These are phyloP conservation scores for Nerophis lumbriciformis DNA, from an alignment of 2,113 vertebrate genomes.

Conservation along the genomic window DNA sequence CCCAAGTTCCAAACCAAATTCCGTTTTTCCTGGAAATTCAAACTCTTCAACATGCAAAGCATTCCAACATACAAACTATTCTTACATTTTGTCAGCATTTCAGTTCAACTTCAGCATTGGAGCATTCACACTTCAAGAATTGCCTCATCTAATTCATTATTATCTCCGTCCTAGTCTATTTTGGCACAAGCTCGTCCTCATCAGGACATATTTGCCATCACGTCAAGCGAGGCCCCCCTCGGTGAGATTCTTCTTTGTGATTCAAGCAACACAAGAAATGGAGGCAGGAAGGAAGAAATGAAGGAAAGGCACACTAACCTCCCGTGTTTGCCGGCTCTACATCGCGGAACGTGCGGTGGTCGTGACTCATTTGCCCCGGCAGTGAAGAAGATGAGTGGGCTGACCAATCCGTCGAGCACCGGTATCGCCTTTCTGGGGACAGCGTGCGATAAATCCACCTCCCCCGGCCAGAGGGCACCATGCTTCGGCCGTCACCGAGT, in stretches of 20 bases:
- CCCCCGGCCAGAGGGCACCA: conserved; percentile 62
- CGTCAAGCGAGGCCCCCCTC: conserved; percentile 16
- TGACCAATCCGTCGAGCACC: conserved; percentile 62
- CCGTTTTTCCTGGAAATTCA: too few relatives aligned
- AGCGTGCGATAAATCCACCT: conserved; percentile 56
- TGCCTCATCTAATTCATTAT: too few relatives aligned
- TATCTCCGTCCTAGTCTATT: conserved; percentile 2
- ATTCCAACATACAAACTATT: too few relatives aligned
- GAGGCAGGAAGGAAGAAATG: neutral
- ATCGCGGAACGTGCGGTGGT: conserved; percentile 62
- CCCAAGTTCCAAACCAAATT: too few relatives aligned
- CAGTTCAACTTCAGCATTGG: too few relatives aligned
- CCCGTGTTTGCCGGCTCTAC: conserved; percentile 56
- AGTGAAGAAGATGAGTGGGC: conserved; percentile 62
- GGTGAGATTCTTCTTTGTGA: conserved; percentile 15
- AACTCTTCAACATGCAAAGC: too few relatives aligned
- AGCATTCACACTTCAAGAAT: too few relatives aligned
- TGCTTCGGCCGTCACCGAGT: conserved; percentile 59
- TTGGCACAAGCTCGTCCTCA: conserved; percentile 6
- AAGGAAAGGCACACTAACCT: conserved; percentile 59
- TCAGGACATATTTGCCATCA: conserved; percentile 22
- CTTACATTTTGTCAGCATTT: too few relatives aligned
- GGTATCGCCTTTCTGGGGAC: conserved; percentile 54
- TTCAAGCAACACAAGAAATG: conserved; percentile 14
- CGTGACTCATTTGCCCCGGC: conserved; percentile 70